A percentile compares a stretch with the other conserved stretches of the same genome.
phyloP scores from a whole-genome alignment of 2,888 invertebrate species.

The Chirona hameri region DNA sequence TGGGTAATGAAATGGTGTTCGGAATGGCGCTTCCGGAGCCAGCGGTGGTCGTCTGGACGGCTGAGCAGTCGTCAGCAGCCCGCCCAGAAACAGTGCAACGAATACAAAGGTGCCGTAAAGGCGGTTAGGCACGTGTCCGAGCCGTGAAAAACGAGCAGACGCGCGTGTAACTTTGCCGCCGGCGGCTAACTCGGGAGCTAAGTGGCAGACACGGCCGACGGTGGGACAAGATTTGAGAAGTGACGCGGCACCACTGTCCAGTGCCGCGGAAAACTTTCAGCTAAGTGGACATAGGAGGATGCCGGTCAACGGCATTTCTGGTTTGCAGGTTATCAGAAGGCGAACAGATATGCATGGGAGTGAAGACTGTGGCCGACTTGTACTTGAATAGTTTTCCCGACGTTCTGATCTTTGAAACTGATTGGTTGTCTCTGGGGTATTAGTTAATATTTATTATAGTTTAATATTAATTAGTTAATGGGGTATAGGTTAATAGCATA shows the following conservation, averaged over 20 bases:
- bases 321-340: too few species aligned
- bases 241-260: not conserved
- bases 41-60: not conserved
- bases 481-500: too few species aligned
- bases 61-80: not conserved
- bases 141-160: not conserved
- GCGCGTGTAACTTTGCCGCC: not conserved
- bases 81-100: not conserved
- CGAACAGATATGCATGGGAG: too few species aligned
- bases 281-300: not conserved
- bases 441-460: too few species aligned
- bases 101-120: conserved; percentile 24
- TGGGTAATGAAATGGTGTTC: conserved; percentile 28
- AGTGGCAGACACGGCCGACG: not conserved
- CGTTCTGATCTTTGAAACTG: too few species aligned
- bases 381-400: too few species aligned
- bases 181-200: not conserved
- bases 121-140: not conserved
- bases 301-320: not conserved
- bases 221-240: conserved; percentile 1
- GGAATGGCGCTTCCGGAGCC: conserved; percentile 3
- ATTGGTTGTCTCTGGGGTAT: too few species aligned
- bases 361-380: too few species aligned
- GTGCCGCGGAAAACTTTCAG: not conserved
- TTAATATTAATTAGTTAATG: too few species aligned